A percentile compares a stretch with the other conserved stretches of the same genome.
Evolutionary conservation across 2,888 invertebrate genomes (phyloP).

Genomic region (Callimorpha dominula): DNA sequence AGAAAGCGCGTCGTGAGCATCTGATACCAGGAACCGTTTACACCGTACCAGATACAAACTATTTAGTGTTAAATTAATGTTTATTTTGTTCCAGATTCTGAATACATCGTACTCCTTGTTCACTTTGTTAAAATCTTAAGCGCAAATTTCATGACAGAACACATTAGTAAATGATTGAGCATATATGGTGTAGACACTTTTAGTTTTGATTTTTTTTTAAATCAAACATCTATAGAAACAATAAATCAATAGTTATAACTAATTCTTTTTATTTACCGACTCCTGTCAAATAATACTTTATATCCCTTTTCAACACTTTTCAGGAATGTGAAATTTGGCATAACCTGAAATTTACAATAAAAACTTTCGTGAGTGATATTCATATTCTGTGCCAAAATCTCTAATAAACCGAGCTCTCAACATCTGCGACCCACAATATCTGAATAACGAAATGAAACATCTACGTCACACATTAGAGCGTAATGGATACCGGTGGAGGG

Average conservation of each 20-base stretch:
- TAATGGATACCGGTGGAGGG: too few relatives aligned
- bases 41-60: background rate
- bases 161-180: background rate
- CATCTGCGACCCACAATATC: too few relatives aligned
- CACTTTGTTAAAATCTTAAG: constrained; percentile 60
- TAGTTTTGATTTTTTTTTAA: background rate
- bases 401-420: too few relatives aligned
- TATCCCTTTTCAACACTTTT: too few relatives aligned
- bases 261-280: background rate
- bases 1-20: background rate
- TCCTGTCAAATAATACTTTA: too few relatives aligned
- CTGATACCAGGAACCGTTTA: background rate
- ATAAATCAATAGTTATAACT: background rate
- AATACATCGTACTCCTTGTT: constrained; percentile 69
- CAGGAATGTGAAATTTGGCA: too few relatives aligned
- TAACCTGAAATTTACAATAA: too few relatives aligned
- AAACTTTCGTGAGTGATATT: too few relatives aligned
- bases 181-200: background rate
- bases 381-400: too few relatives aligned
- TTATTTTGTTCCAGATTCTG: constrained; percentile 62
- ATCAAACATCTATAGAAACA: background rate
- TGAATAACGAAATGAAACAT: too few relatives aligned
- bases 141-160: background rate
- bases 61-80: background rate
- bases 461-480: too few relatives aligned